Conservation (phyloP, 1,140 invertebrate species). For the Megalonaias nervosa region DNA sequence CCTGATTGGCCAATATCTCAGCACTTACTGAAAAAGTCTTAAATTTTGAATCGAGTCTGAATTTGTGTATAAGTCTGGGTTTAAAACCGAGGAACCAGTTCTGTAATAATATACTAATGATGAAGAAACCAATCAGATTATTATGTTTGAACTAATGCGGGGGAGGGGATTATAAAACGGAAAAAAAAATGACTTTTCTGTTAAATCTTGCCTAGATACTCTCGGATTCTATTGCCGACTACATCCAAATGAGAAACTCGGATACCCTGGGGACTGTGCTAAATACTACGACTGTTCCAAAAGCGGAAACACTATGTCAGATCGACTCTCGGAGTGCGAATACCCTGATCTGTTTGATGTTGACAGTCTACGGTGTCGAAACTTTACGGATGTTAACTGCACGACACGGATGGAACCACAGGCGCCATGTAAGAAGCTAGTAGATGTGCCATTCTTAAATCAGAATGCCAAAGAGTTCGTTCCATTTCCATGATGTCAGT, state of each 20-base stretch:
- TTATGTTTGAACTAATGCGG: no score
- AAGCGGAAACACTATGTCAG: conserved; percentile 12
- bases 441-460: background rate
- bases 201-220: conserved; percentile 1
- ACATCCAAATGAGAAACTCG: conserved; percentile 15
- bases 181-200: no score
- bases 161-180: no score
- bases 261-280: conserved; percentile 41
- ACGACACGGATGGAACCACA: conserved; percentile 45
- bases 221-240: conserved; percentile 28
- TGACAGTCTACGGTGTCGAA: conserved; percentile 36
- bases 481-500: no score
- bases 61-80: no score
- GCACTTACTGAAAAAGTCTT: no score
- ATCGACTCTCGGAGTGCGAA: conserved; percentile 10
- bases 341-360: conserved; percentile 50
- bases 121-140: no score
- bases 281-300: conserved; percentile 49
- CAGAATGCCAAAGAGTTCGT: no score
- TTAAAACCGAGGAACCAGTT: no score
- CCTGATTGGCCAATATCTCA: no score
- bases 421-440: conserved; percentile 51
- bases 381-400: conserved; percentile 46
- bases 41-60: no score
- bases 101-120: no score